phyloP scores from a whole-genome alignment of 1,140 invertebrate species.

The Tetranychus cinnabarinus region DNA sequence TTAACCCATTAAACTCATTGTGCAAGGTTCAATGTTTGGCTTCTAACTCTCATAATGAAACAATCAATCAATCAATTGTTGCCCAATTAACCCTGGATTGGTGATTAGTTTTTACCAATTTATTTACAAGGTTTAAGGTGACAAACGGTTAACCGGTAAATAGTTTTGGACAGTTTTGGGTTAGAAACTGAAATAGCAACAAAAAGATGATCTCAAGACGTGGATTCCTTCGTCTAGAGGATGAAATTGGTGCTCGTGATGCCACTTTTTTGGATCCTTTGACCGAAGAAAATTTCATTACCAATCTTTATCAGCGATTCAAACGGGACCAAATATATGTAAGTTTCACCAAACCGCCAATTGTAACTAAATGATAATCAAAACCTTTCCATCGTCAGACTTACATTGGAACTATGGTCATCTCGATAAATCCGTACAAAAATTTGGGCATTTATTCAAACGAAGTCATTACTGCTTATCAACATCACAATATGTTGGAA shows the following conservation, averaged over 20 bases:
- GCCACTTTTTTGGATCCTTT: conserved; percentile 40
- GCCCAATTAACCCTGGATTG: no score
- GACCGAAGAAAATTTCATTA: conserved; percentile 44
- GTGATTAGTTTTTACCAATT: no score
- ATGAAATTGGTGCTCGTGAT: conserved; percentile 41
- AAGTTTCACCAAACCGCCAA: conserved; percentile 18
- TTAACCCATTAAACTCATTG: no score
- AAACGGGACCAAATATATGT: conserved; percentile 54
- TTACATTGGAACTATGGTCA: conserved; percentile 43
- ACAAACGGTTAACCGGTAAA: no score
- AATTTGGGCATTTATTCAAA: conserved; percentile 49
- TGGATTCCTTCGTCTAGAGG: conserved; percentile 10
- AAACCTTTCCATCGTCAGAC: conserved; percentile 29
- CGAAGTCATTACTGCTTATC: conserved; percentile 46
- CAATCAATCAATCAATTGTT: no score
- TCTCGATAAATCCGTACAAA: conserved; percentile 54
- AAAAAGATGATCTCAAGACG: background rate
- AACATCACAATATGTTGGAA: conserved; percentile 49
- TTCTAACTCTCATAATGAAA: no score
- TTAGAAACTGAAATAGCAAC: background rate
- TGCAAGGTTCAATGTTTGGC: no score
- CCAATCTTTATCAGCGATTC: conserved; percentile 46
- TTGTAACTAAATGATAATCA: background rate
- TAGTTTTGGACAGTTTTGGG: no score
- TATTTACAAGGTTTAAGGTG: no score